A percentile compares a stretch with the other conserved stretches of the same genome.
These are phyloP conservation scores for Myotis pilosus DNA, from an alignment of 2,797 vertebrate genomes.

Conservation along the genomic window DNA sequence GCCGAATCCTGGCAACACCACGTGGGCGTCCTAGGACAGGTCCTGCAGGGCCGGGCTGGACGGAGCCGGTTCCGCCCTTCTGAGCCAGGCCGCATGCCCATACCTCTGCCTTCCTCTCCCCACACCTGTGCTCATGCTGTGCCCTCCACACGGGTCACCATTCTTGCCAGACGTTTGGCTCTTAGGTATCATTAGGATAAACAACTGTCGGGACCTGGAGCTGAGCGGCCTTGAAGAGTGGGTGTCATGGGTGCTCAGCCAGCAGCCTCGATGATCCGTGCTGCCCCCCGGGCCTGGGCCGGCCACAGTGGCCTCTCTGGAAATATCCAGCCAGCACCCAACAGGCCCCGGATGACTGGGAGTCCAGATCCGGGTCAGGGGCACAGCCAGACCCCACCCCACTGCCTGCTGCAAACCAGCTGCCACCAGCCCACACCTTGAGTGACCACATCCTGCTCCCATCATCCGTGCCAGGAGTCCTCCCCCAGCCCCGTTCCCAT, in stretches of 20 bases:
- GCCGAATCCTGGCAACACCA: fast-evolving
- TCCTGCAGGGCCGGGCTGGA: not conserved
- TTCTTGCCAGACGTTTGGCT: not conserved
- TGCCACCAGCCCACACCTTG: not conserved
- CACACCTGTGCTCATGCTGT: not conserved
- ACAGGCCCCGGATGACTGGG: not conserved
- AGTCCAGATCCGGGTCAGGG: not conserved
- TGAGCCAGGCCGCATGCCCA: fast-evolving
- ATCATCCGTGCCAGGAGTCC: not conserved
- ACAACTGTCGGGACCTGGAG: not conserved
- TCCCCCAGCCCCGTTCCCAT: not conserved
- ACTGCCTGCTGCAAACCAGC: not conserved
- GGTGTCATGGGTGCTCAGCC: not conserved
- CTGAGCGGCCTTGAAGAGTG: too few species aligned
- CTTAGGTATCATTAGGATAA: not conserved
- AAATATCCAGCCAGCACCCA: not conserved
- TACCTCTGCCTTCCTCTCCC: too few species aligned
- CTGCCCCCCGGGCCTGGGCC: not conserved
- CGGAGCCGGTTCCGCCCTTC: not conserved
- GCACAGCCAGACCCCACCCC: not conserved
- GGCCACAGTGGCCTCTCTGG: not conserved
- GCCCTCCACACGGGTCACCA: not conserved
- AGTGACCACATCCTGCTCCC: not conserved
- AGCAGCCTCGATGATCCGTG: not conserved
- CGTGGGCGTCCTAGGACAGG: not conserved